These are phyloP conservation scores for Echinometra lucunter DNA, from an alignment of 53 echinoderm and acorn worm species.

Conservation along the genomic window DNA sequence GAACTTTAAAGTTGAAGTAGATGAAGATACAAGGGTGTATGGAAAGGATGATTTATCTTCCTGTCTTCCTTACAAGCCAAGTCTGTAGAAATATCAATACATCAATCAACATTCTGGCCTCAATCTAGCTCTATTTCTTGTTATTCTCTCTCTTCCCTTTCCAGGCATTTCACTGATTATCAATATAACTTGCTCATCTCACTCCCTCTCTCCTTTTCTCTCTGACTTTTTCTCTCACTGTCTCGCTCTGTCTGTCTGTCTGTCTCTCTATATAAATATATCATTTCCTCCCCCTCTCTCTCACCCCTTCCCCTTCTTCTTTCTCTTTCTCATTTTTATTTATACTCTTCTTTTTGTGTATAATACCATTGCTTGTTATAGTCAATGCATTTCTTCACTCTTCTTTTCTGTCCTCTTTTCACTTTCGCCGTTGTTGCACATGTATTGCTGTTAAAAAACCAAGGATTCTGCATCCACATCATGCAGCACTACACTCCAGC, in stretches of 20 bases:
- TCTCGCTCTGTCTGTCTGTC: neutral
- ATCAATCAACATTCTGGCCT: conserved; percentile 46
- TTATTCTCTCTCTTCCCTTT: neutral
- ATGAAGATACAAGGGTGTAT: neutral
- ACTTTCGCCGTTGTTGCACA: too few species aligned
- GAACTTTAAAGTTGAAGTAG: neutral
- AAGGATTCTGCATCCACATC: too few species aligned
- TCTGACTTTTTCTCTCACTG: neutral
- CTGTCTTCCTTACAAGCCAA: conserved; percentile 32
- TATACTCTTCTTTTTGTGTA: too few species aligned
- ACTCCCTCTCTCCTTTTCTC: neutral
- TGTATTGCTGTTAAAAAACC: too few species aligned
- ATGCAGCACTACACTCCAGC: too few species aligned
- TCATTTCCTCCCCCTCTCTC: neutral
- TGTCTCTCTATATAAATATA: conserved; percentile 9
- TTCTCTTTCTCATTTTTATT: too few species aligned
- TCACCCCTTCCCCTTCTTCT: too few species aligned
- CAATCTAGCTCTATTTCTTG: conserved; percentile 44
- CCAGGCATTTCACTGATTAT: neutral
- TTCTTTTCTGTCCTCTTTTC: too few species aligned
- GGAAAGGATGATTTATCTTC: conserved; percentile 20
- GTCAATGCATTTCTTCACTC: too few species aligned
- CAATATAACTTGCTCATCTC: neutral
- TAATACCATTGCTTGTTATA: too few species aligned
- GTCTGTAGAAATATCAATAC: conserved; percentile 55